These are phyloP conservation scores for Brachirus orientalis DNA, from an alignment of 2,113 vertebrate genomes.

Conservation along the genomic window DNA sequence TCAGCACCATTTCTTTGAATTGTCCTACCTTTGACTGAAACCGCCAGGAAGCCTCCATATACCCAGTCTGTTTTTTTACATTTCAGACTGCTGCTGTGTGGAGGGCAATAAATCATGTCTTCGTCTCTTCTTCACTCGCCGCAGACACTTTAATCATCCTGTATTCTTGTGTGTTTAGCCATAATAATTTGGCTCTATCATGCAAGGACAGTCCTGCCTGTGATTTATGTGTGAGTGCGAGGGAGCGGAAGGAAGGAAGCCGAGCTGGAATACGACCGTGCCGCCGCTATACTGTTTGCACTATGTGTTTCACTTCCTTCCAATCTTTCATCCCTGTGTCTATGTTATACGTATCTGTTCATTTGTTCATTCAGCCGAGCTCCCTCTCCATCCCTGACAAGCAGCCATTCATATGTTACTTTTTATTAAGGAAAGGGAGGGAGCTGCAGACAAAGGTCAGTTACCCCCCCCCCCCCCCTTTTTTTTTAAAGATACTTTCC, in stretches of 20 bases:
- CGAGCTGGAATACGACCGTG: slow-evolving; percentile 25
- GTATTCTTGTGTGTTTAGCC: slow-evolving; percentile 78
- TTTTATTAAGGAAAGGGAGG: slow-evolving; percentile 19
- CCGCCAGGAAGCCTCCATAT: no score
- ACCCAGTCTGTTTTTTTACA: slow-evolving; percentile 44
- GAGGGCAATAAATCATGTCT: slow-evolving; percentile 74
- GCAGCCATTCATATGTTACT: slow-evolving; percentile 16
- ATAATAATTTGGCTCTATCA: slow-evolving; percentile 81
- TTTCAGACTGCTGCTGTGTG: no score
- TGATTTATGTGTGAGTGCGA: slow-evolving; percentile 73
- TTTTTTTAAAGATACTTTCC: no score
- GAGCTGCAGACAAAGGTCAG: neutral
- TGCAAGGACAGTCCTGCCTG: slow-evolving; percentile 70
- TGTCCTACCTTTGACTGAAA: slow-evolving; percentile 11
- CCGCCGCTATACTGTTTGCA: slow-evolving; percentile 10
- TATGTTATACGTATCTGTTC: slow-evolving; percentile 24
- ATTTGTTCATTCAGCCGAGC: no score
- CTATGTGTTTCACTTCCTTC: slow-evolving; percentile 37
- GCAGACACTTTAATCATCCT: slow-evolving; percentile 77
- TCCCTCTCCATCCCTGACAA: neutral
- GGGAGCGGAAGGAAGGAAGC: slow-evolving; percentile 49
- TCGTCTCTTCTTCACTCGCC: slow-evolving; percentile 61
- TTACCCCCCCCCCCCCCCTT: no score
- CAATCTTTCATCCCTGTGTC: slow-evolving; percentile 35
- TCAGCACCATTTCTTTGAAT: neutral